phyloP scores from a whole-genome alignment of 2,888 invertebrate species.

The Xestia c-nigrum region DNA sequence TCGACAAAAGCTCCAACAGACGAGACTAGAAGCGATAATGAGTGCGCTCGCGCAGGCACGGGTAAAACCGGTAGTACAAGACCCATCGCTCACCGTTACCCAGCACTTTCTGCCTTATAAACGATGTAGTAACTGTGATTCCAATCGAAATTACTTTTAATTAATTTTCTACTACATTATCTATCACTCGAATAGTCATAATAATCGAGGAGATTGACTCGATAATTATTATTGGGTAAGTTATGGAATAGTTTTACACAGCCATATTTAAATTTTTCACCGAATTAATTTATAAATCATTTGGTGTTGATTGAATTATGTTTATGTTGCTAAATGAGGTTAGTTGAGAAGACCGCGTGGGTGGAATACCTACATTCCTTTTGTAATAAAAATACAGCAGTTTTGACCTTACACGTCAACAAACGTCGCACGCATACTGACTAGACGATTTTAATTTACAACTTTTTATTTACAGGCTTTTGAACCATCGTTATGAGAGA shows the following conservation, averaged over 20 bases:
- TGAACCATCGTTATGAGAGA: slow-evolving; percentile 31
- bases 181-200: slow-evolving; percentile 75
- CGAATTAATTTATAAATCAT: slow-evolving; percentile 70
- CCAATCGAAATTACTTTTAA: slow-evolving; percentile 86
- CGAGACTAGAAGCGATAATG: slow-evolving; percentile 81
- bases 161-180: slow-evolving; percentile 88
- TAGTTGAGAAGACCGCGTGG: slow-evolving; percentile 61
- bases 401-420: slow-evolving; percentile 55
- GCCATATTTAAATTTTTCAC: slow-evolving; percentile 66
- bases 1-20: slow-evolving; percentile 80
- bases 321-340: slow-evolving; percentile 64
- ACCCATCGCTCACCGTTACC: slow-evolving; percentile 86
- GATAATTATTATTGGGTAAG: slow-evolving; percentile 75
- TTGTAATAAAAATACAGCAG: slow-evolving; percentile 58
- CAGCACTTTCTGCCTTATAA: slow-evolving; percentile 84
- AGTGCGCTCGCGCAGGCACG: slow-evolving; percentile 73
- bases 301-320: slow-evolving; percentile 70
- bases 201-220: slow-evolving; percentile 72
- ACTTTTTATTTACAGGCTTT: slow-evolving; percentile 37
- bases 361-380: slow-evolving; percentile 55
- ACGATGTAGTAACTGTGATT: slow-evolving; percentile 85
- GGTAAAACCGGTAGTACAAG: slow-evolving; percentile 88
- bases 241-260: slow-evolving; percentile 70
- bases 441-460: slow-evolving; percentile 32
- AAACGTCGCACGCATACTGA: slow-evolving; percentile 39